Conservation (phyloP, 1,140 invertebrate species). For the Ips typographus region DNA sequence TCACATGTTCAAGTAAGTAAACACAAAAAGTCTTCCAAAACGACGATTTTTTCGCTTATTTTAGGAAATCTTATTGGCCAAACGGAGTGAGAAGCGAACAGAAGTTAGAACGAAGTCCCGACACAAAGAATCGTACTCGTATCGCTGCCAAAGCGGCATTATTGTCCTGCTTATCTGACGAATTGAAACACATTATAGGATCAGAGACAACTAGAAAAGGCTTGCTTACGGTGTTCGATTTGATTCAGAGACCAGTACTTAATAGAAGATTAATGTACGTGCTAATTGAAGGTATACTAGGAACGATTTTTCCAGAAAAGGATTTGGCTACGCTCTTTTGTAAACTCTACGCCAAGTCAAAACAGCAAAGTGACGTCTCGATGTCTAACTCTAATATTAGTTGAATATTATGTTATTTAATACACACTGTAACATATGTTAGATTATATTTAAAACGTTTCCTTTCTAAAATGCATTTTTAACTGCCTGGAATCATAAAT, state of each 20-base stretch:
- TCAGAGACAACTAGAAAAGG: constrained; percentile 85
- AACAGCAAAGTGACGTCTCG: background rate
- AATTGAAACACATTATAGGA: constrained; percentile 88
- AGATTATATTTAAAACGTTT: too few species aligned
- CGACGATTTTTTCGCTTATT: constrained; percentile 2
- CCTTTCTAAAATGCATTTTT: too few species aligned
- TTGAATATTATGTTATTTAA: too few species aligned
- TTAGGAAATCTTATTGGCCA: constrained; percentile 79
- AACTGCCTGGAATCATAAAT: too few species aligned
- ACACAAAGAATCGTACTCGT: constrained; percentile 76
- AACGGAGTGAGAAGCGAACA: constrained; percentile 67
- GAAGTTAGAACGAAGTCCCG: constrained; percentile 65
- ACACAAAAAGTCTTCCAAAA: background rate
- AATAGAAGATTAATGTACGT: constrained; percentile 87
- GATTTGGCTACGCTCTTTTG: constrained; percentile 65
- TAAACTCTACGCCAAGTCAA: constrained; percentile 58
- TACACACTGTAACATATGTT: too few species aligned
- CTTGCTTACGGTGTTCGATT: constrained; percentile 84
- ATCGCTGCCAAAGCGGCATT: constrained; percentile 85
- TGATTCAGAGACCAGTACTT: constrained; percentile 82
- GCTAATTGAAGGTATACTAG: constrained; percentile 79
- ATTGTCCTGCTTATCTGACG: constrained; percentile 80
- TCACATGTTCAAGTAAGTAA: constrained; percentile 77
- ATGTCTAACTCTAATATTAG: too few species aligned
- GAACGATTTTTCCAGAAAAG: constrained; percentile 75